phyloP scores from a whole-genome alignment of 2,797 vertebrate genomes.

The Cynopterus sphinx region DNA sequence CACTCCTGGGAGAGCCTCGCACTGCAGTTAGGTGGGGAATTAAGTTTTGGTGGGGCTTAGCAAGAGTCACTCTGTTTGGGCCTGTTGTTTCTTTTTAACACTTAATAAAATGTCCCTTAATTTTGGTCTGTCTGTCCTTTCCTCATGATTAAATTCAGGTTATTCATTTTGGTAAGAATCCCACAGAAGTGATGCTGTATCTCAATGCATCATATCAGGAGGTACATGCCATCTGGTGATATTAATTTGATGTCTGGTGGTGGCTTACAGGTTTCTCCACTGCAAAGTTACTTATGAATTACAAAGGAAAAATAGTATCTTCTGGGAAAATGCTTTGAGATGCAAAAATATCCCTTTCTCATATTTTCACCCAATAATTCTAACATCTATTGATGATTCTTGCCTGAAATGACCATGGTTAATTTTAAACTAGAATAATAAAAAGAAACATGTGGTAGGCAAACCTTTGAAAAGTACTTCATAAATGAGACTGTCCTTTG shows the following conservation, averaged over 20 bases:
- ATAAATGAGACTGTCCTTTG: background rate
- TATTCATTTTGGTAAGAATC: background rate
- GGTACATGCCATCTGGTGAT: background rate
- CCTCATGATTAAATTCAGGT: background rate
- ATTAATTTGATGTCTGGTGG: background rate
- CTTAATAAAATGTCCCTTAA: background rate
- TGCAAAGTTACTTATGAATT: background rate
- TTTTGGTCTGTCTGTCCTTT: background rate
- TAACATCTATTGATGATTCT: background rate
- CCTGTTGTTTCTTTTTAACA: background rate
- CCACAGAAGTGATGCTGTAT: background rate
- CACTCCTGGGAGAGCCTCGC: background rate
- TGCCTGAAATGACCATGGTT: background rate
- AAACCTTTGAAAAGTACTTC: background rate
- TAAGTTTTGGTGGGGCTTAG: background rate
- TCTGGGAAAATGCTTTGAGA: background rate
- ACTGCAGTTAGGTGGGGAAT: background rate
- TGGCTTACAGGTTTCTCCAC: background rate
- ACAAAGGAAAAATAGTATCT: background rate
- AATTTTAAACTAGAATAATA: constrained; percentile 35
- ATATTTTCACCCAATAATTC: background rate
- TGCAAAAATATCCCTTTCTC: background rate
- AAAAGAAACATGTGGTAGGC: background rate
- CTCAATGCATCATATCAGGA: background rate
- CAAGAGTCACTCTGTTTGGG: background rate